Conservation (phyloP, 2,888 invertebrate genomes). For the Platycheirus albimanus region DNA sequence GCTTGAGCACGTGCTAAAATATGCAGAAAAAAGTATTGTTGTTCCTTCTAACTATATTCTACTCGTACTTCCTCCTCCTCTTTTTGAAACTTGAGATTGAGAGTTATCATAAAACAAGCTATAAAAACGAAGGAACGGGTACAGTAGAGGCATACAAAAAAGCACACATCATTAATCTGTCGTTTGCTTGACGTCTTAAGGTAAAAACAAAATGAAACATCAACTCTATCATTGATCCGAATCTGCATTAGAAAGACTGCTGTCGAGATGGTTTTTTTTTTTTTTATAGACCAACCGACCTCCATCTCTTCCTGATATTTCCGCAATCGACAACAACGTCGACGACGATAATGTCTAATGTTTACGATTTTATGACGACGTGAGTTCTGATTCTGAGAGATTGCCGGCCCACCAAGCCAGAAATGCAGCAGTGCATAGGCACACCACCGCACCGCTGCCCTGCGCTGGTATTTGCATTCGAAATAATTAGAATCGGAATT, state of each 20-base stretch:
- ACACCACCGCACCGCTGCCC: no score
- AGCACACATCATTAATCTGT: neutral
- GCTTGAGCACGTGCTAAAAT: conserved; percentile 64
- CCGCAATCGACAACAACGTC: conserved; percentile 53
- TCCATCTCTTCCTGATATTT: conserved; percentile 56
- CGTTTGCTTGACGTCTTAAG: neutral
- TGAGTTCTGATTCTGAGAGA: no score
- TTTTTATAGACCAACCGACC: conserved; percentile 39
- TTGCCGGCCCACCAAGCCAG: conserved; percentile 11
- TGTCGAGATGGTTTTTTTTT: neutral
- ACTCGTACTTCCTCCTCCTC: neutral
- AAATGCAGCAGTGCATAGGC: conserved; percentile 2
- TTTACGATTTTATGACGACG: neutral
- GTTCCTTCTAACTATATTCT: neutral
- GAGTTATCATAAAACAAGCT: neutral
- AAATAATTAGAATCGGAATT: conserved; percentile 59
- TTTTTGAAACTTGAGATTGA: neutral
- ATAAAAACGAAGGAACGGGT: neutral
- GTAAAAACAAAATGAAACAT: neutral
- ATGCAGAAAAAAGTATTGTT: conserved; percentile 20
- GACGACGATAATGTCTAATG: conserved; percentile 45
- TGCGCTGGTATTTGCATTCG: conserved; percentile 34
- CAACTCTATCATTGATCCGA: conserved; percentile 50
- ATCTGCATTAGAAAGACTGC: conserved; percentile 55
- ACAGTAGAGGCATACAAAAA: neutral